These are phyloP conservation scores for Lophotis ruficrista DNA, from an alignment of 2,113 vertebrate genomes.

Conservation along the genomic window DNA sequence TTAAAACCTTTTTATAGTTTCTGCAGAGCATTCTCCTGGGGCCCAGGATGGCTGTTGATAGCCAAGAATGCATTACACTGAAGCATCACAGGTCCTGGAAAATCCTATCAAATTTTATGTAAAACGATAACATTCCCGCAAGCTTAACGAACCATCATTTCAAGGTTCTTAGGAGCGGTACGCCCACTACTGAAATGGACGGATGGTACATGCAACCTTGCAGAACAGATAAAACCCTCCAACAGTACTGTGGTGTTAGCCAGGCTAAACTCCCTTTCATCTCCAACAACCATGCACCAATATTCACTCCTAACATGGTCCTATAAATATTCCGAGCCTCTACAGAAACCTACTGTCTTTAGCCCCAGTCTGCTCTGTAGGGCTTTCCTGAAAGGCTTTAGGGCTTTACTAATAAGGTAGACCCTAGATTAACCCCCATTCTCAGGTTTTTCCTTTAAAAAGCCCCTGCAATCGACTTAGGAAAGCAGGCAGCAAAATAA, in stretches of 20 bases:
- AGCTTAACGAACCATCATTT: background rate
- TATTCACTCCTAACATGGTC: background rate
- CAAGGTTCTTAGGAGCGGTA: background rate
- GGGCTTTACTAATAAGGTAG: background rate
- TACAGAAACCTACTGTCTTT: background rate
- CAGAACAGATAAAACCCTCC: conserved; percentile 7
- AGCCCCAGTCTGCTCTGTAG: background rate
- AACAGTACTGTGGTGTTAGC: background rate
- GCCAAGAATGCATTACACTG: conserved; percentile 21
- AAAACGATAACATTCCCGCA: conserved; percentile 36
- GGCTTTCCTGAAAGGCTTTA: conserved; percentile 23
- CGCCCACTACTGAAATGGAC: background rate
- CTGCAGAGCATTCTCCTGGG: background rate
- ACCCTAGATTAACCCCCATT: background rate
- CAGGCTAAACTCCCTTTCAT: conserved; percentile 1
- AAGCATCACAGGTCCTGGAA: conserved; percentile 42
- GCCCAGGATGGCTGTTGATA: background rate
- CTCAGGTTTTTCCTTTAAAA: background rate
- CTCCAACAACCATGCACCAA: background rate
- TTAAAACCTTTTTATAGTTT: conserved; percentile 18
- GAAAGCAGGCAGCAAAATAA: background rate
- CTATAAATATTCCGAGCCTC: background rate
- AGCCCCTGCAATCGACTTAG: rapidly evolving
- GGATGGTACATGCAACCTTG: background rate
- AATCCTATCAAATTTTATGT: conserved; percentile 52